phyloP scores from a whole-genome alignment of 2,113 vertebrate species.

The Halichoeres trimaculatus region DNA sequence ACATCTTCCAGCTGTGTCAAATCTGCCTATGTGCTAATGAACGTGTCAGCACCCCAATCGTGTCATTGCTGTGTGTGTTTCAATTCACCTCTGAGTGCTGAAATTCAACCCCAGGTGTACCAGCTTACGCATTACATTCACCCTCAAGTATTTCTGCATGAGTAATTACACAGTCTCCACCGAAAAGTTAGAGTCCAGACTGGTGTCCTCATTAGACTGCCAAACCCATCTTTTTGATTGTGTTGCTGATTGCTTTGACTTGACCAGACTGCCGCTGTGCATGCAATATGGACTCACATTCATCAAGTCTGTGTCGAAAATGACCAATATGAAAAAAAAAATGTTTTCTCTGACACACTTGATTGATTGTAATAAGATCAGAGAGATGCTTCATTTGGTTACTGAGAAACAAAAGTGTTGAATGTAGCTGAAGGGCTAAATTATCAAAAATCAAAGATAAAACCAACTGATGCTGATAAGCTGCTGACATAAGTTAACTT shows the following conservation, averaged over 20 bases:
- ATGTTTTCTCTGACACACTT: constrained; percentile 22
- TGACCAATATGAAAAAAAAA: not conserved
- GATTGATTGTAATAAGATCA: constrained; percentile 2
- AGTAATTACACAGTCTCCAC: constrained; percentile 61
- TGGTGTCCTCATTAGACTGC: constrained; percentile 34
- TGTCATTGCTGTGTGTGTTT: constrained; percentile 79
- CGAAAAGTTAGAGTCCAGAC: constrained; percentile 41
- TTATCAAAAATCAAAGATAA: not conserved
- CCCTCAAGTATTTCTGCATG: constrained; percentile 63
- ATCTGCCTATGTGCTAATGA: constrained; percentile 83
- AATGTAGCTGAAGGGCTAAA: not conserved
- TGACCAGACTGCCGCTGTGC: constrained; percentile 12
- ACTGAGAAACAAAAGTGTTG: not conserved
- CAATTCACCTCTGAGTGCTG: constrained; percentile 77
- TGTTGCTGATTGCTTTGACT: constrained; percentile 30
- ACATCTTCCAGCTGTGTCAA: constrained; percentile 80
- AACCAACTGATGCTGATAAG: not conserved
- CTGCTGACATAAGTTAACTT: not conserved
- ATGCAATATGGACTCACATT: constrained; percentile 14
- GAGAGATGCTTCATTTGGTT: not conserved
- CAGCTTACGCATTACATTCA: constrained; percentile 68
- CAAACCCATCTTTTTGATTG: constrained; percentile 41
- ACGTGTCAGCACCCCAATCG: constrained; percentile 75
- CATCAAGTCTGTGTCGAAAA: constrained; percentile 18
- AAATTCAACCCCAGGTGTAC: constrained; percentile 69